A percentile compares a stretch with the other conserved stretches of the same genome.
Conservation (phyloP, 2,888 invertebrate species). For the Nematopogon swammerdamellus region DNA sequence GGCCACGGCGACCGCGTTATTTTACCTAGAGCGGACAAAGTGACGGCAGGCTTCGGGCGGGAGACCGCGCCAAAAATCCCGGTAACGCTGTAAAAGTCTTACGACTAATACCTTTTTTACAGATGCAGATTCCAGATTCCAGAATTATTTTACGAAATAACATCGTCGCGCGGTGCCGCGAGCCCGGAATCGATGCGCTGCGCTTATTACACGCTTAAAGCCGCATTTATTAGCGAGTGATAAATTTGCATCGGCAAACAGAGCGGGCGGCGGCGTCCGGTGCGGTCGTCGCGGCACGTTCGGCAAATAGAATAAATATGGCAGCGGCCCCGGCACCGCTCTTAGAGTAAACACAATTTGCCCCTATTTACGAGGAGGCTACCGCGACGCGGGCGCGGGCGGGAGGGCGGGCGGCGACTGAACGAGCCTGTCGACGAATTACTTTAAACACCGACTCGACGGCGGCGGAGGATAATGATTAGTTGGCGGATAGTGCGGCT, state of each 20-base stretch:
- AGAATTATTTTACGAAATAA: too few relatives aligned
- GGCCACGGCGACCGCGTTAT: too few relatives aligned
- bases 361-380: slow-evolving; percentile 34
- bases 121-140: too few relatives aligned
- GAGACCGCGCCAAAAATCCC: too few relatives aligned
- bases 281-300: slow-evolving; percentile 51
- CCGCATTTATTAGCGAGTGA: slow-evolving; percentile 16
- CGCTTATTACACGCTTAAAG: not conserved
- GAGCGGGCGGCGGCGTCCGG: slow-evolving; percentile 35
- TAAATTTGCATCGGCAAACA: slow-evolving; percentile 54
- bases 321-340: slow-evolving; percentile 21
- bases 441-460: slow-evolving; percentile 14
- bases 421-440: slow-evolving; percentile 18
- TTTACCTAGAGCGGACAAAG: too few relatives aligned
- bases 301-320: slow-evolving; percentile 49
- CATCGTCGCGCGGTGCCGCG: too few relatives aligned
- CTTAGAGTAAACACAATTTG: slow-evolving; percentile 44
- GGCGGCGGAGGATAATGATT: slow-evolving; percentile 14
- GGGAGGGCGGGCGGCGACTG: too few relatives aligned
- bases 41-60: too few relatives aligned
- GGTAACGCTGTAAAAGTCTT: too few relatives aligned
- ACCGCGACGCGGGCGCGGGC: too few relatives aligned
- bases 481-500: slow-evolving; percentile 1
- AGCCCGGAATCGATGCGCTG: not conserved
- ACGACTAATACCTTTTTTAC: too few relatives aligned